Evolutionary conservation across 2,888 invertebrate genomes (phyloP), one percentile per base, ranked within the genome.

Genomic region (Oeneis ivallda): DNA sequence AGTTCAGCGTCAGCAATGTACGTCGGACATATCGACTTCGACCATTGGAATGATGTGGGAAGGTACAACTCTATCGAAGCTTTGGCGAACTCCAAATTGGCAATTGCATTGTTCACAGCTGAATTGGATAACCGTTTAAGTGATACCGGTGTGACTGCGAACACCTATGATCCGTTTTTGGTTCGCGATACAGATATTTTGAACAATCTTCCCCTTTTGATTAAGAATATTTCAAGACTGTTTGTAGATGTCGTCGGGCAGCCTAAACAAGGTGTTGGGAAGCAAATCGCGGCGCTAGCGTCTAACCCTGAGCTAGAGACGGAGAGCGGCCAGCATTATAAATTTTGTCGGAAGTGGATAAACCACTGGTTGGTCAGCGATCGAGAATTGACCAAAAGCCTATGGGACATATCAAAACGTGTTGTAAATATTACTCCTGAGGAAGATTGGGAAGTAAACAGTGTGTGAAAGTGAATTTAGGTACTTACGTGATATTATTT

Each of bases 1-100:
- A 91, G 95, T n/a, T 91, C 94, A 0, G 94, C 94, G 54, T 78
- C 89, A 0, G 87, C 94, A n/a, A 94, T 95, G 85, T 85, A 81
- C 58, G 69, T 89, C 45, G 91, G 90, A 32, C 74, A 79, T n/a
- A 75, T 90, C 1, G 85, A 91, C 69, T 88, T 88, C 13, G 79
- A 85, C 45, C 83, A 84, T 62, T 86, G 85, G 84, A 87, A 87
- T 50, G 87, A 89, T 13, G 65, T 84, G 9, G 86, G 83, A 7
- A 73, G 79, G 11, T 86, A 85, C 60, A 79, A 80, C 37, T n/a
- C 76, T 7, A 60, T 91, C 26, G 72, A 80, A 49, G 72, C 78
- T 3, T 43, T 85, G 17, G 83, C 85, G 0, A 91, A 84, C 71
- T 85, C 89, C 0, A 95, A 95, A 84, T 81, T 95, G 57, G 95